Conservation (phyloP, 2,113 vertebrate species). For the Myrmecophaga tridactyla region DNA sequence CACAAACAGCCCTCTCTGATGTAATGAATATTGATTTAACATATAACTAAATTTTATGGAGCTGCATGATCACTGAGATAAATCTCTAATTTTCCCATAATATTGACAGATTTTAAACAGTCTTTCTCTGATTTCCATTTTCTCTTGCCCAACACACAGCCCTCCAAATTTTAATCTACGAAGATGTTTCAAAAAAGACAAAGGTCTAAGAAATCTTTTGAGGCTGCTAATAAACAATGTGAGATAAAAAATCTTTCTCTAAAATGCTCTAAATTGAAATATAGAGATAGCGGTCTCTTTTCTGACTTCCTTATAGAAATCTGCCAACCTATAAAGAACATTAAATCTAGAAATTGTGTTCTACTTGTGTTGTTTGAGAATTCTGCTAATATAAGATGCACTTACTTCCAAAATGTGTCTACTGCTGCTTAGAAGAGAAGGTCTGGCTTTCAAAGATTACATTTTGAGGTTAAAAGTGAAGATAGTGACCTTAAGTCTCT, state of each 20-base stretch:
- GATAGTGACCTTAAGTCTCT: constrained; percentile 52
- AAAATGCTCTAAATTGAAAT: constrained; percentile 21
- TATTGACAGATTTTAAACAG: not conserved
- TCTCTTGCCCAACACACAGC: not conserved
- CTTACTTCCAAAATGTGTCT: not conserved
- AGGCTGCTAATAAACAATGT: not conserved
- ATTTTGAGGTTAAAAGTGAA: constrained; percentile 62
- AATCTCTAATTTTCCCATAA: not conserved
- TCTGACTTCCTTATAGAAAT: constrained; percentile 44
- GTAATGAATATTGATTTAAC: not conserved
- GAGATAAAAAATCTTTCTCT: constrained; percentile 35
- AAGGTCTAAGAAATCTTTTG: not conserved
- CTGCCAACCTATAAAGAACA: not conserved
- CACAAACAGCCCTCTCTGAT: constrained; percentile 23
- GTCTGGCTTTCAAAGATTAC: not conserved
- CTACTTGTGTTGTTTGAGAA: not conserved
- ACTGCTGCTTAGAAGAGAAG: not conserved
- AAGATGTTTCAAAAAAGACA: not conserved
- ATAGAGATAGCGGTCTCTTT: not conserved
- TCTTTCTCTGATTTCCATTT: not conserved
- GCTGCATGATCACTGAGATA: not conserved
- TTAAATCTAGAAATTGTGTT: not conserved
- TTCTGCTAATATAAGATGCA: not conserved
- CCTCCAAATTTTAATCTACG: not conserved
- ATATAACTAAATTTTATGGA: not conserved